Conservation (phyloP, 2,888 invertebrate genomes). For the Choristoneura rosaceana region DNA sequence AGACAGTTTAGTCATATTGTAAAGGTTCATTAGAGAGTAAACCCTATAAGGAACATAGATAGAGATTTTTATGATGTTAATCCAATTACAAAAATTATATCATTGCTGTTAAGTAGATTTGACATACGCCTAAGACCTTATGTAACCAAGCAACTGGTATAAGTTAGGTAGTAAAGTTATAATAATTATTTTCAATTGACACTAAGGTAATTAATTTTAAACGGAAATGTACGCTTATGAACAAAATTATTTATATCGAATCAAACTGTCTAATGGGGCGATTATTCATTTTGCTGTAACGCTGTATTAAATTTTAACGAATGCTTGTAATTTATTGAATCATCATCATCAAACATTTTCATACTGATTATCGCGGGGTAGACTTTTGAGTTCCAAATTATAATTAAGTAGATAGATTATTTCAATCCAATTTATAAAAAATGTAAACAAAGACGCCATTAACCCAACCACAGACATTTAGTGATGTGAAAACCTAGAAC, state of each 20-base stretch:
- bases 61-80: slow-evolving; percentile 5
- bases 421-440: too few relatives aligned
- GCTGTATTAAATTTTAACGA: not conserved
- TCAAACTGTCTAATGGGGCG: not conserved
- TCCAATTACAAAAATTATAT: slow-evolving; percentile 8
- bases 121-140: not conserved
- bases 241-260: not conserved
- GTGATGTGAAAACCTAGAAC: too few relatives aligned
- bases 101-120: slow-evolving; percentile 11
- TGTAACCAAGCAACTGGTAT: not conserved
- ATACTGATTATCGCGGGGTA: too few relatives aligned
- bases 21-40: slow-evolving; percentile 9
- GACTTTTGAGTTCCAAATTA: not conserved
- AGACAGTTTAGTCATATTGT: not conserved
- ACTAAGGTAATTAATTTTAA: not conserved
- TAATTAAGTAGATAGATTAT: not conserved
- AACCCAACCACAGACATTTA: too few relatives aligned
- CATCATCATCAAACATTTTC: too few relatives aligned
- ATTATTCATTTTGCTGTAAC: not conserved
- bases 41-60: slow-evolving; percentile 4
- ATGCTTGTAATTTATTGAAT: not conserved
- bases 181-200: not conserved
- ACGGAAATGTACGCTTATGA: not conserved
- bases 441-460: too few relatives aligned
- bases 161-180: not conserved